These are phyloP conservation scores for Turritopsis rubra DNA, from an alignment of 30 jellyfish, hydroid and myxozoan species.

Conservation along the genomic window DNA sequence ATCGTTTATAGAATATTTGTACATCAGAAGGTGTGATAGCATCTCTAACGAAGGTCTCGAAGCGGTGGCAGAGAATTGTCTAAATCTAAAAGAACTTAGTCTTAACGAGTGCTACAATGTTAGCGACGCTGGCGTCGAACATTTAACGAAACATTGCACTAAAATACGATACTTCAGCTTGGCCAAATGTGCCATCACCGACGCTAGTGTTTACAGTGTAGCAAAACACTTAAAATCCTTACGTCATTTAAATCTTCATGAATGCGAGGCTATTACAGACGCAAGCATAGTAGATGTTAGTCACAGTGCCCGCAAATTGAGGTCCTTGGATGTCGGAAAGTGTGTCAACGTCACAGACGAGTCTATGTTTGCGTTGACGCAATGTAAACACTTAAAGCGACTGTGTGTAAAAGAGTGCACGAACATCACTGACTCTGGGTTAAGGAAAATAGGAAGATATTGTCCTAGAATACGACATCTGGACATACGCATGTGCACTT, in stretches of 20 bases:
- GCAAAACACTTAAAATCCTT: constrained; percentile 45
- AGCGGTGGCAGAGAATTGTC: constrained; percentile 59
- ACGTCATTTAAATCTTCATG: constrained; percentile 56
- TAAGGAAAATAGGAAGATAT: constrained; percentile 63
- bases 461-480: constrained; percentile 51
- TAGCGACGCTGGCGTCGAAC: constrained; percentile 57
- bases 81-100: constrained; percentile 56
- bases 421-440: constrained; percentile 65
- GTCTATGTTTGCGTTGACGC: constrained; percentile 51
- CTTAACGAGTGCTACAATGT: constrained; percentile 61
- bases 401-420: constrained; percentile 63
- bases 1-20: constrained; percentile 56
- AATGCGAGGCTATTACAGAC: constrained; percentile 63
- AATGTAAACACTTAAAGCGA: constrained; percentile 66
- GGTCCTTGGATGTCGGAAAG: constrained; percentile 70
- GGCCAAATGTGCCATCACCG: constrained; percentile 72
- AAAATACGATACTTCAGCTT: constrained; percentile 65
- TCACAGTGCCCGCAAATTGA: constrained; percentile 43
- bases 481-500: constrained; percentile 59
- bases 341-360: constrained; percentile 63
- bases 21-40: constrained; percentile 62
- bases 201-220: constrained; percentile 44
- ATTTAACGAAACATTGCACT: constrained; percentile 42
- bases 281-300: constrained; percentile 56
- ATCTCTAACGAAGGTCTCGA: constrained; percentile 58